Evolutionary conservation across 2,888 invertebrate genomes (phyloP), one percentile per base, ranked within the genome.

Genomic region (Macrophya alboannulata): DNA sequence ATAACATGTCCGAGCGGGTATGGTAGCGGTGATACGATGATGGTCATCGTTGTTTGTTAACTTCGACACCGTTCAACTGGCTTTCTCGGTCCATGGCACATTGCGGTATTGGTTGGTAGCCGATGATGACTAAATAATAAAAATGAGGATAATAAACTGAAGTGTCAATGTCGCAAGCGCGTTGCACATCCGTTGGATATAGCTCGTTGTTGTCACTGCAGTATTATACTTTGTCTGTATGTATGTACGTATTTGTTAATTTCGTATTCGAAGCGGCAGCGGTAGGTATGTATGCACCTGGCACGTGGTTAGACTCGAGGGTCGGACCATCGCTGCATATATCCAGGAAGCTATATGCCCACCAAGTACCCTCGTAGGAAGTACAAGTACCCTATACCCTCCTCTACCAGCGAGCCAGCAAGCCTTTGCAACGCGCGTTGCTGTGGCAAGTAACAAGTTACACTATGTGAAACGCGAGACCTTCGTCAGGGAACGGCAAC

Each of bases 391-490:
- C 62, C 31, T 55, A 37, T 51, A 51, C 77, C 37, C 77, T 31
- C 51, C 31, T 76, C 4, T 55, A 9, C 62, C 62, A 31, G 31
- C 31, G 10, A 25, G 12, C 17, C 12, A 25, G 62, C 62, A 21
- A 21, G 25, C 68, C 79, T 79, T 59, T 51, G 81, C 62, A 81
- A 62, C 81, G 62, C 81, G 62, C 48, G 21, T n/a, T 1, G 31
- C 37, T 48, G 51, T 21, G 15, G 62, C 81, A 17, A 77, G 81
- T 81, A 59, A 65, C 59, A 65, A 81, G 81, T 81, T 81, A 81
- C 81, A 65, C 62, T 81, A 37, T 83, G 83, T 71, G 83, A 83
- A 83, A 83, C n/a, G 68, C 68, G 83, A 83, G 71, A 68, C 83
- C 83, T 83, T 83, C 68, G 51, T 25, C 68, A 37, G 71, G 83